phyloP scores from a whole-genome alignment of 1,140 invertebrate genomes.

The Listronotus bonariensis region DNA sequence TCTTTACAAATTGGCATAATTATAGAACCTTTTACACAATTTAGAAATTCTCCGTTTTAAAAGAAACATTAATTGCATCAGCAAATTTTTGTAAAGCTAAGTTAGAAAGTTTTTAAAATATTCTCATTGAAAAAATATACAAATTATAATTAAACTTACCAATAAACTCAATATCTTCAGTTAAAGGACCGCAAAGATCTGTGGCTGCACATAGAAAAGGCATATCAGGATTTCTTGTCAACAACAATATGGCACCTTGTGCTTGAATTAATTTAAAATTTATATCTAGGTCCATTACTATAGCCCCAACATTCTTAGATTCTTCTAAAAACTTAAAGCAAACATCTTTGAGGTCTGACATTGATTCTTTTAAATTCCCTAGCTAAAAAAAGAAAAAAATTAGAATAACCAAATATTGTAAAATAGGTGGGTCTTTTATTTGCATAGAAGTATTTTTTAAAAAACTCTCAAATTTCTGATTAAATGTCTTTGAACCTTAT shows the following conservation, averaged over 20 bases:
- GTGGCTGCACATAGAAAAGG: slow-evolving; percentile 28
- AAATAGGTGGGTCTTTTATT: too few species aligned
- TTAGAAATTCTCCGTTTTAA: too few species aligned
- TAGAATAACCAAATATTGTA: not conserved
- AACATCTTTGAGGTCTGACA: slow-evolving; percentile 14
- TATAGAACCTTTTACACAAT: too few species aligned
- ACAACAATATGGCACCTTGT: slow-evolving; percentile 21
- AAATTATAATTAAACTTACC: too few species aligned
- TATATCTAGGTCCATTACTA: slow-evolving; percentile 28
- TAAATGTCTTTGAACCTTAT: too few species aligned
- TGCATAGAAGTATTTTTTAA: too few species aligned
- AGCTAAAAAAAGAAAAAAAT: not conserved
- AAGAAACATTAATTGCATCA: too few species aligned
- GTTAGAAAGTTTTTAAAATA: too few species aligned
- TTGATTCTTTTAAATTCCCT: slow-evolving; percentile 19
- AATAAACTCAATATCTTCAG: slow-evolving; percentile 28
- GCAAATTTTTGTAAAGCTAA: too few species aligned
- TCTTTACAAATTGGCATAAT: too few species aligned
- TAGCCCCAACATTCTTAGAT: slow-evolving; percentile 24
- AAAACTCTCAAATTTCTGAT: too few species aligned
- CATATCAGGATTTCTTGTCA: slow-evolving; percentile 23
- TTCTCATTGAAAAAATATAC: too few species aligned
- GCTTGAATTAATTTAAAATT: slow-evolving; percentile 31
- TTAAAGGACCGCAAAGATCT: slow-evolving; percentile 23
- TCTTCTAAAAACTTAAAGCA: slow-evolving; percentile 21